Conservation (phyloP, 1,140 invertebrate species). For the Diprion similis region DNA sequence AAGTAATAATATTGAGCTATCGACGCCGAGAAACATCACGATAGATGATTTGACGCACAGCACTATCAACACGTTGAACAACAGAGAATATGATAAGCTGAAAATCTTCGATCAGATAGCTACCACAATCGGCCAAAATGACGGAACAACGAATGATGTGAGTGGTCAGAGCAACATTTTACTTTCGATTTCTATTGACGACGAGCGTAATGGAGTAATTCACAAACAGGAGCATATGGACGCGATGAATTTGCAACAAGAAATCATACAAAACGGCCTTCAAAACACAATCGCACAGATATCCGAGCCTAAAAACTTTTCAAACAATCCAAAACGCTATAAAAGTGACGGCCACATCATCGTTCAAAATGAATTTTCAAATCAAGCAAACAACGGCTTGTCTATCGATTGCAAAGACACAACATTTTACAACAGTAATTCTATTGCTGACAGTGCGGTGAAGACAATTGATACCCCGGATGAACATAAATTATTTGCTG, state of each 20-base stretch:
- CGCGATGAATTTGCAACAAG: constrained; percentile 49
- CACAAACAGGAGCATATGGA: constrained; percentile 13
- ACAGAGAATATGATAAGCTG: constrained; percentile 37
- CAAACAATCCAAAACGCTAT: constrained; percentile 28
- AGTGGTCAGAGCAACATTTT: not conserved
- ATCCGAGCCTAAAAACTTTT: constrained; percentile 32
- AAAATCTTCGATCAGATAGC: constrained; percentile 40
- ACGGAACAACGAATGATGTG: constrained; percentile 18
- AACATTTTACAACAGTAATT: constrained; percentile 32
- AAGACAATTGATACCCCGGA: constrained; percentile 32
- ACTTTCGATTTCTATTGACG: not conserved
- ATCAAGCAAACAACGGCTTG: constrained; percentile 11
- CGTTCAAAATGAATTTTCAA: constrained; percentile 6
- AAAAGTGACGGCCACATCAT: constrained; percentile 25
- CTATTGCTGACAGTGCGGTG: constrained; percentile 40
- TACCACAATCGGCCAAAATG: constrained; percentile 13
- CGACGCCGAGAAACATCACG: constrained; percentile 32
- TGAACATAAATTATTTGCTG: not conserved
- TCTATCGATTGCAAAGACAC: constrained; percentile 12
- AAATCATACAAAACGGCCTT: constrained; percentile 49
- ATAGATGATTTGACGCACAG: constrained; percentile 33
- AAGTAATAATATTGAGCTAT: constrained; percentile 25
- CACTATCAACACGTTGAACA: constrained; percentile 36
- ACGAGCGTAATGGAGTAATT: constrained; percentile 17
- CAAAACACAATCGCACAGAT: constrained; percentile 49